Percentiles rank a stretch among this genome's conserved stretches.
These are phyloP conservation scores for Phengaris alcon DNA, from an alignment of 2,888 invertebrate genomes.

Conservation along the genomic window DNA sequence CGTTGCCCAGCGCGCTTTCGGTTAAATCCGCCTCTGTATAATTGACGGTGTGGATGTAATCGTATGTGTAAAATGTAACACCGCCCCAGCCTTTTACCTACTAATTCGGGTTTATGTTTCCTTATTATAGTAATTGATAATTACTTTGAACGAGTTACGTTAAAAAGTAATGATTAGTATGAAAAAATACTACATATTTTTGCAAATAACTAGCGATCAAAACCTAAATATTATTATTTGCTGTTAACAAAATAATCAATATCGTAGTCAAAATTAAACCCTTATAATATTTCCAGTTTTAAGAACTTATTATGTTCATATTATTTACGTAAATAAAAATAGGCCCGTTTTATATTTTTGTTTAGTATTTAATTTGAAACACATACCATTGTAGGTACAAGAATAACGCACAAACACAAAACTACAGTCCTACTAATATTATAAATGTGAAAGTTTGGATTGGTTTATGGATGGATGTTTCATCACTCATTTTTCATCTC, in stretches of 20 bases:
- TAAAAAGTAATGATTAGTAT: background rate
- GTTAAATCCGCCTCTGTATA: background rate
- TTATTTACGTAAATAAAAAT: too few relatives aligned
- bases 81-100: background rate
- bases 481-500: too few relatives aligned
- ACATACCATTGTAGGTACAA: too few relatives aligned
- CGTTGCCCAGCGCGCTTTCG: background rate
- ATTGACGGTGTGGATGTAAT: conserved; percentile 29
- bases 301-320: too few relatives aligned
- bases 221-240: background rate
- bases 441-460: too few relatives aligned
- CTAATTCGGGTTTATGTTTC: conserved; percentile 16
- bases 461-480: too few relatives aligned
- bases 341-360: too few relatives aligned
- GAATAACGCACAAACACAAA: too few relatives aligned
- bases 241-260: background rate
- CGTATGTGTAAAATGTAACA: conserved; percentile 28
- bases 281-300: too few relatives aligned
- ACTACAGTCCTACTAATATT: too few relatives aligned
- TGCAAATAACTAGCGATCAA: background rate
- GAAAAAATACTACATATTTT: background rate
- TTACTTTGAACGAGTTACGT: conserved; percentile 8
- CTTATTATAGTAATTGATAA: conserved; percentile 13
- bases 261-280: background rate
- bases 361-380: too few relatives aligned